Evolutionary conservation across 2,888 invertebrate genomes (phyloP), one percentile per base, ranked within the genome.

Genomic region (Orchestes rusci): DNA sequence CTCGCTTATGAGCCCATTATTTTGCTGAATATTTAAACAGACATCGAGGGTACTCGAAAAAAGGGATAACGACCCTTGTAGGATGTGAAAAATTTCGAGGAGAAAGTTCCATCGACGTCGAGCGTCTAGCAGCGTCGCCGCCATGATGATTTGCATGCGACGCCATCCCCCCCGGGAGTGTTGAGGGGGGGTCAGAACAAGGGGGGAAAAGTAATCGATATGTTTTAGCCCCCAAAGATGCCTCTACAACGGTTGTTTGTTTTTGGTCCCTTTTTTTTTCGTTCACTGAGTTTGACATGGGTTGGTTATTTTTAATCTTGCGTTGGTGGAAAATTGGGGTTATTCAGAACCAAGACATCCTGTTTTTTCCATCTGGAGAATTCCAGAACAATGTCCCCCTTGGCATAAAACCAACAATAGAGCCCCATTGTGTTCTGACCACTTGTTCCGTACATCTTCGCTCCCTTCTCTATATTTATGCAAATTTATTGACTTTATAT

Each of bases 91-190:
- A 37, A 8, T 7, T 23, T 23, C 10, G 7, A 10, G 16, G 3
- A 16, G n/a, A 33, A 33, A 17, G n/a, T 33, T 44, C n/a, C 20
- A 36, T 18, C 13, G 30, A 13, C 30, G 30, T 39, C 32, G 61
- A 52, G 54, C 50, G 50, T 45, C 54, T 48, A 39, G 43, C 45
- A 40, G 48, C 48, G 55, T 59, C 70, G 70, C 71, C 73, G 74
- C 73, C 74, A 74, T 74, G 72, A 73, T 73, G 73, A 74, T 74
- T 74, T 74, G 74, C 74, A 74, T 74, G 72, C 73, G 73, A 73
- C 74, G 73, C 73, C 73, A 73, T 73, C 71, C 69, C 72, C 68
- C 69, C 63, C 63, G 54, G 13, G 27, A 50, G 59, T 59, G 58
- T 61, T 61, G 63, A 60, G 66, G 46, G 44, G 44, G 50, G 19